Evolutionary conservation across 2,113 vertebrate species (phyloP).

Genomic region (Gopherus flavomarginatus): DNA sequence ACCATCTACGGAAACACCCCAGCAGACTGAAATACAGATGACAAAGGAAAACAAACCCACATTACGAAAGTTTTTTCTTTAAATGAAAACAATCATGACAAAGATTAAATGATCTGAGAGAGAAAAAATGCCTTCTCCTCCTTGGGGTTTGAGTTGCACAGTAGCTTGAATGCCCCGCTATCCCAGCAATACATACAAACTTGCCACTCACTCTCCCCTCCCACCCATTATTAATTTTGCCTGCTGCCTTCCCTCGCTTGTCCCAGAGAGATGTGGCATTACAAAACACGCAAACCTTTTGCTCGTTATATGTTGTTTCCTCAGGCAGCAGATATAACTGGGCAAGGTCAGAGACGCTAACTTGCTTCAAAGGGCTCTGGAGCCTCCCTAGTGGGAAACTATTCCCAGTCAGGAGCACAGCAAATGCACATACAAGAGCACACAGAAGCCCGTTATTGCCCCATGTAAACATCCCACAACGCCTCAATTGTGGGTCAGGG

Average conservation of each 20-base stretch:
- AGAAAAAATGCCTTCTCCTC: constrained; percentile 52
- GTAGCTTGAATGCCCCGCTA: not conserved
- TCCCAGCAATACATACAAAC: not conserved
- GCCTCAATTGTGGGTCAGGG: not conserved
- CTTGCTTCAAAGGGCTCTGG: constrained; percentile 29
- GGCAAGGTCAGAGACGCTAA: not conserved
- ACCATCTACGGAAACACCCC: constrained; percentile 65
- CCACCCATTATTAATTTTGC: rapidly evolving
- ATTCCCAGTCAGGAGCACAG: constrained; percentile 19
- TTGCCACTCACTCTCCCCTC: not conserved
- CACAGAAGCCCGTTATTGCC: not conserved
- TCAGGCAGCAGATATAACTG: not conserved
- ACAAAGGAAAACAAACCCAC: constrained; percentile 70
- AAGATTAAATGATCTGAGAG: constrained; percentile 57
- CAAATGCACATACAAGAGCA: not conserved
- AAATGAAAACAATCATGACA: constrained; percentile 71
- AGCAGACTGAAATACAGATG: constrained; percentile 60
- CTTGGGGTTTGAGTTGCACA: constrained; percentile 12
- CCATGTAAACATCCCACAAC: not conserved
- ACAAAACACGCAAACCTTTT: not conserved
- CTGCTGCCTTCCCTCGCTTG: not conserved
- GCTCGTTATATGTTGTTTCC: not conserved
- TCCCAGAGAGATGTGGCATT: not conserved
- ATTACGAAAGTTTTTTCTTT: constrained; percentile 66
- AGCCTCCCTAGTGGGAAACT: constrained; percentile 53